Evolutionary conservation across 2,113 vertebrate genomes (phyloP).

Genomic region (Malaclemys terrapin): DNA sequence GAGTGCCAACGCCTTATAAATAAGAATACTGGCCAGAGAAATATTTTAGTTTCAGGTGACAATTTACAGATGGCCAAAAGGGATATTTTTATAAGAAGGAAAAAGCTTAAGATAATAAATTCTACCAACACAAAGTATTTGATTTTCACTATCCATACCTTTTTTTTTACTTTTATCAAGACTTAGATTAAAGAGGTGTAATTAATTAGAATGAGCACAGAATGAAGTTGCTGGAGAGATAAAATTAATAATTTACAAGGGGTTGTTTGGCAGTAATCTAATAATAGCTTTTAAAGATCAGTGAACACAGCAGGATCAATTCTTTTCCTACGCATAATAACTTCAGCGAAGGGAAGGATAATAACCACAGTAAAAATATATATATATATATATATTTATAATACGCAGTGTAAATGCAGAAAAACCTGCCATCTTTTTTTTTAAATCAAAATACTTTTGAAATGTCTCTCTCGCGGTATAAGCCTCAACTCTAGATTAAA

Average conservation of each 20-base stretch:
- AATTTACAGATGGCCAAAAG: slow-evolving; percentile 84
- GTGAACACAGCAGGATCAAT: slow-evolving; percentile 81
- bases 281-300: slow-evolving; percentile 87
- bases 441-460: slow-evolving; percentile 84
- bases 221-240: slow-evolving; percentile 89
- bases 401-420: slow-evolving; percentile 85
- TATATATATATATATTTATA: slow-evolving; percentile 84
- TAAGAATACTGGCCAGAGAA: slow-evolving; percentile 78
- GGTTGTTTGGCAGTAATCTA: slow-evolving; percentile 91
- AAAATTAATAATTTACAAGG: slow-evolving; percentile 93
- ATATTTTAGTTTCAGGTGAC: slow-evolving; percentile 75
- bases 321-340: slow-evolving; percentile 79
- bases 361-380: slow-evolving; percentile 87
- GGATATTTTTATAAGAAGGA: slow-evolving; percentile 48
- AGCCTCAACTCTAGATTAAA: slow-evolving; percentile 80
- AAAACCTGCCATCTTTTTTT: slow-evolving; percentile 81
- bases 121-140: slow-evolving; percentile 75
- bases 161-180: slow-evolving; percentile 77
- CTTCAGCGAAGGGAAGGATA: slow-evolving; percentile 77
- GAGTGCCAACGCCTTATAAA: slow-evolving; percentile 79
- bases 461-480: slow-evolving; percentile 76
- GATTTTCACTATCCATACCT: slow-evolving; percentile 71
- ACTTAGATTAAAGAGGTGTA: slow-evolving; percentile 87
- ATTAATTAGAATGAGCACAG: slow-evolving; percentile 91
- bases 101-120: slow-evolving; percentile 73